Evolutionary conservation across 2,888 invertebrate genomes (phyloP), one percentile per base, ranked within the genome.

Genomic region (Scaptodrosophila latifasciaeformis): DNA sequence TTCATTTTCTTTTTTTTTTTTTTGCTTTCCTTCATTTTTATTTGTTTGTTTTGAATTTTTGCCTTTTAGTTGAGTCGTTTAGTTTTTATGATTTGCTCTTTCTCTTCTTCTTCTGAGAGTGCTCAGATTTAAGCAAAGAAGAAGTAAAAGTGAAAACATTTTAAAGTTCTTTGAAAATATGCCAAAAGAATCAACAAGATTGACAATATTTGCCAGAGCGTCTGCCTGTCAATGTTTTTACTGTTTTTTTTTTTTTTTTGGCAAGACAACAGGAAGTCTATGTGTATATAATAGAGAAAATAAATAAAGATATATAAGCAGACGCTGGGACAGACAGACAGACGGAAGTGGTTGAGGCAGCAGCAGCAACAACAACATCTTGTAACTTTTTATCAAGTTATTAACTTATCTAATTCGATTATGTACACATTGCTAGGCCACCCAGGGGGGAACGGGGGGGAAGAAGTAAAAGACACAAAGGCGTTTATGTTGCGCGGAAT

Each of bases 391-490:
- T 76, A 75, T 75, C 77, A 79, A 75, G 79, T 75, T 75, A 79
- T 79, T 79, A 75, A 79, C 77, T 75, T 79, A 79, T 79, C 74
- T 75, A 76, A 75, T 75, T 75, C 79, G 79, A 75, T 79, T 75
- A 75, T 72, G 77, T 66, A 45, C 57, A 50, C 64, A 48, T 48
- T 43, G 56, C 53, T 30, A 44, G 53, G 15, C 15, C 37, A 37
- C 37, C 17, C 13, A 17, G 37, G 4, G 24, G 24, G 3, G 3
- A 7, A 24, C 24, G 24, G 7, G 24, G 24, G 24, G 24, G 24
- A 24, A 24, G 24, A 3, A 7, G 24, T 3, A 7, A 7, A 24
- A 7, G 7, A 24, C 24, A 24, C 3, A 24, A 24, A 24, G 55
- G 24, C 74, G 65, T 67, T 78, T 65, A 65, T 71, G 61, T 65